A percentile compares a stretch with the other conserved stretches of the same genome.
phyloP scores from a whole-genome alignment of 2,113 vertebrate genomes.

The Oryzias melastigma region DNA sequence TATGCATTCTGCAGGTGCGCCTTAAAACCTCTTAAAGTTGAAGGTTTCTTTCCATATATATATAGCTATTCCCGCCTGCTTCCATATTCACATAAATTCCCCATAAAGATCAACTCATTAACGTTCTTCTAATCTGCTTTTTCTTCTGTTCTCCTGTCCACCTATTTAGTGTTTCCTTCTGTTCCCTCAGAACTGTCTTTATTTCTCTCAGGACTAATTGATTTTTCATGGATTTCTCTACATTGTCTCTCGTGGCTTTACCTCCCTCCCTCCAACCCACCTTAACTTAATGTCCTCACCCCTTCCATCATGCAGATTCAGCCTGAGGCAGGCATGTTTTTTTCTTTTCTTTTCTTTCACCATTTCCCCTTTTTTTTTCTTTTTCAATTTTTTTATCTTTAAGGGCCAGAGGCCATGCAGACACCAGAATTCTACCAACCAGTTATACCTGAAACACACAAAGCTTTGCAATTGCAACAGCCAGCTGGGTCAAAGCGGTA shows the following conservation, averaged over 20 bases:
- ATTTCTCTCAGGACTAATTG: slow-evolving; percentile 35
- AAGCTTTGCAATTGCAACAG: slow-evolving; percentile 8
- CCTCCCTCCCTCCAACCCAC: slow-evolving; percentile 33
- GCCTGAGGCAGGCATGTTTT: slow-evolving; percentile 43
- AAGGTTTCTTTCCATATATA: slow-evolving; percentile 17
- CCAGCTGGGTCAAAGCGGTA: slow-evolving; percentile 4
- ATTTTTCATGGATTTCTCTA: slow-evolving; percentile 45
- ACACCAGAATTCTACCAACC: slow-evolving; percentile 18
- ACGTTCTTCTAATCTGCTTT: slow-evolving; percentile 29
- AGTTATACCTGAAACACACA: slow-evolving; percentile 19
- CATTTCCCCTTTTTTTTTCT: slow-evolving; percentile 10
- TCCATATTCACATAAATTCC: slow-evolving; percentile 34
- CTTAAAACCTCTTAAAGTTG: slow-evolving; percentile 9
- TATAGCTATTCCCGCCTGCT: slow-evolving; percentile 5
- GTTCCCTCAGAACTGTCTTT: slow-evolving; percentile 31
- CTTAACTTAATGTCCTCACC: slow-evolving; percentile 8
- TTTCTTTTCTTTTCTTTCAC: slow-evolving; percentile 29
- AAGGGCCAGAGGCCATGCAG: slow-evolving; percentile 50
- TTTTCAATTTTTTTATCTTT: slow-evolving; percentile 26
- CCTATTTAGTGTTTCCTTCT: slow-evolving; percentile 26
- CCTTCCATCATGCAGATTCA: slow-evolving; percentile 37
- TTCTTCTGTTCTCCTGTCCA: slow-evolving; percentile 17
- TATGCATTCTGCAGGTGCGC: slow-evolving; percentile 4
- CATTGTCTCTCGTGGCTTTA: slow-evolving; percentile 12
- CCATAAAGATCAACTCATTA: slow-evolving; percentile 14